Conservation (phyloP, 2,113 vertebrate genomes). For the Tiliqua scincoides region DNA sequence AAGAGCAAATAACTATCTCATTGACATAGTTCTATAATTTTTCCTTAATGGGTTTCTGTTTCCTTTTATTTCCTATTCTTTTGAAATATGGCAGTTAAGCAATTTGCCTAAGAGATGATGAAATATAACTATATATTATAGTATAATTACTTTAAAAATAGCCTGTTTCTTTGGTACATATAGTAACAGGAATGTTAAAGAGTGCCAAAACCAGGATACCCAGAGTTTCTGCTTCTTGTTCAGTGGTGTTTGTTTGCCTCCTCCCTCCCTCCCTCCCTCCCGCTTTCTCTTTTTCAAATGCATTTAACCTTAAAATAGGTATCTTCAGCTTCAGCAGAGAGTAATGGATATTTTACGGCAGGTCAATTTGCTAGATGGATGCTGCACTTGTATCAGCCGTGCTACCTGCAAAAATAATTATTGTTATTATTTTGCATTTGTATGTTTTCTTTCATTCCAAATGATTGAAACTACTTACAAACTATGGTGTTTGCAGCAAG, state of each 20-base stretch:
- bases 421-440: constrained; percentile 20
- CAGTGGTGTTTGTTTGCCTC: neutral
- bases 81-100: constrained; percentile 40
- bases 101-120: constrained; percentile 6
- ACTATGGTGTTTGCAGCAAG: constrained; percentile 34
- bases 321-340: constrained; percentile 38
- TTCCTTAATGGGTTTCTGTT: constrained; percentile 33
- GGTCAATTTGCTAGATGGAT: constrained; percentile 40
- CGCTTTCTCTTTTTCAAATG: neutral
- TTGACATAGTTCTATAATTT: constrained; percentile 21
- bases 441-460: constrained; percentile 37
- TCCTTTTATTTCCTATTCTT: constrained; percentile 48
- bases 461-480: constrained; percentile 31
- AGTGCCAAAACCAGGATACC: neutral
- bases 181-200: constrained; percentile 10
- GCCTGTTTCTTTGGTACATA: constrained; percentile 10
- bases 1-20: neutral
- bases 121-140: constrained; percentile 31
- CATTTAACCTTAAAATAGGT: neutral
- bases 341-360: constrained; percentile 20
- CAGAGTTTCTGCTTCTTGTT: neutral
- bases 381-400: constrained; percentile 9
- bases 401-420: constrained; percentile 35
- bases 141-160: constrained; percentile 19
- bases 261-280: constrained; percentile 22